phyloP scores from a whole-genome alignment of 1,140 invertebrate species.

The Whitmania pigra region DNA sequence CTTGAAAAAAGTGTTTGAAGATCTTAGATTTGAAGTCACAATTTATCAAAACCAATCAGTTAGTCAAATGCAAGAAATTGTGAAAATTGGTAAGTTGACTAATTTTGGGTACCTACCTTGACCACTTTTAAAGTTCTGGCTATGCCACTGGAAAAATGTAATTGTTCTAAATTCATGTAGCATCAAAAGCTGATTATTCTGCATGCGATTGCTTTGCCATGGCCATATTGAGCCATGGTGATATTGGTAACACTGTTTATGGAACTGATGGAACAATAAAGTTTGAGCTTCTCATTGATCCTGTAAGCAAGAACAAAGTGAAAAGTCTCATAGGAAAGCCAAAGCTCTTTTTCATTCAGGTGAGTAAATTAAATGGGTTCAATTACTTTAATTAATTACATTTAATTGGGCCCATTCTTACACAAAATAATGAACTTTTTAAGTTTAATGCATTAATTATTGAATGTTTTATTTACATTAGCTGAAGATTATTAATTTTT shows the following conservation, averaged over 20 bases:
- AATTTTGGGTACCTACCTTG: no score
- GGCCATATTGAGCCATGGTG: conserved; percentile 74
- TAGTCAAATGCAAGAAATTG: conserved; percentile 46
- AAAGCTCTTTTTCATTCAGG: conserved; percentile 42
- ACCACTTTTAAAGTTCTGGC: no score
- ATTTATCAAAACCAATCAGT: conserved; percentile 48
- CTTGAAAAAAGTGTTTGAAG: conserved; percentile 41
- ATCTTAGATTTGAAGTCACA: conserved; percentile 61
- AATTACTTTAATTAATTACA: no score
- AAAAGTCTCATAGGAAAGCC: conserved; percentile 61
- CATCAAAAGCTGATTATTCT: conserved; percentile 30
- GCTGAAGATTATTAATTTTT: no score
- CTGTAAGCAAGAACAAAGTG: conserved; percentile 74
- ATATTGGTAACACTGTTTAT: conserved; percentile 64
- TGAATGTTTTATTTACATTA: no score
- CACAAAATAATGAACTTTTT: no score
- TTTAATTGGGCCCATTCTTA: no score
- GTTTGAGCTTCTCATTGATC: conserved; percentile 55
- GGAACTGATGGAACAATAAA: conserved; percentile 64
- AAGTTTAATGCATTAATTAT: no score
- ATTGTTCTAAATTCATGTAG: conserved; percentile 24
- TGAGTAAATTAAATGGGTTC: no score
- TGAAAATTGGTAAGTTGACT: no score
- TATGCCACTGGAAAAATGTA: no score
- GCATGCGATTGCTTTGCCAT: conserved; percentile 38